Conservation (phyloP, 2,113 vertebrate species). For the Orthonyx spaldingii region DNA sequence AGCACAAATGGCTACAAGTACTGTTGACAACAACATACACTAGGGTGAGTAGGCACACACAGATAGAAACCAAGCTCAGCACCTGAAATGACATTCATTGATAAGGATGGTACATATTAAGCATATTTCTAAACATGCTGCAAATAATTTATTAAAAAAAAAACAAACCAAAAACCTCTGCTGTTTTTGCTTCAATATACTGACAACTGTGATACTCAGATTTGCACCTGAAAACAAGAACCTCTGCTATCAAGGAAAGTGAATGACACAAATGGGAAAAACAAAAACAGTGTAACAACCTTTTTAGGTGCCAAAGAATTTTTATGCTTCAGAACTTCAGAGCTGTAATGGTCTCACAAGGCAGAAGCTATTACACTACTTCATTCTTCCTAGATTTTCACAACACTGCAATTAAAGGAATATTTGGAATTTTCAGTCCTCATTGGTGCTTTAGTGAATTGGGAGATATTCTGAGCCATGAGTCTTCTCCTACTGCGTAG, state of each 20-base stretch:
- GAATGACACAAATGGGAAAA: neutral
- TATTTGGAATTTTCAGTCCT: neutral
- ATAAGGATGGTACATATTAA: neutral
- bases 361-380: neutral
- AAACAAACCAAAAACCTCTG: no score
- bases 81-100: neutral
- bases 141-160: neutral
- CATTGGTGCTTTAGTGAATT: neutral
- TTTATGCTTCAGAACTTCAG: neutral
- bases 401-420: neutral
- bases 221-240: neutral
- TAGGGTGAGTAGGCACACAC: neutral
- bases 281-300: neutral
- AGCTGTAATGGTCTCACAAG: neutral
- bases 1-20: neutral
- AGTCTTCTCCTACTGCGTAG: neutral
- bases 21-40: neutral
- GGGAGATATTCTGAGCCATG: neutral
- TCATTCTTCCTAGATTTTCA: neutral
- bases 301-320: slow-evolving; percentile 35
- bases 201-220: neutral
- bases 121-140: neutral
- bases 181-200: neutral
- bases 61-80: neutral
- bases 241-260: neutral